These are phyloP conservation scores for Pachycephus smyrnensis DNA, from an alignment of 2,888 invertebrate genomes.

Conservation along the genomic window DNA sequence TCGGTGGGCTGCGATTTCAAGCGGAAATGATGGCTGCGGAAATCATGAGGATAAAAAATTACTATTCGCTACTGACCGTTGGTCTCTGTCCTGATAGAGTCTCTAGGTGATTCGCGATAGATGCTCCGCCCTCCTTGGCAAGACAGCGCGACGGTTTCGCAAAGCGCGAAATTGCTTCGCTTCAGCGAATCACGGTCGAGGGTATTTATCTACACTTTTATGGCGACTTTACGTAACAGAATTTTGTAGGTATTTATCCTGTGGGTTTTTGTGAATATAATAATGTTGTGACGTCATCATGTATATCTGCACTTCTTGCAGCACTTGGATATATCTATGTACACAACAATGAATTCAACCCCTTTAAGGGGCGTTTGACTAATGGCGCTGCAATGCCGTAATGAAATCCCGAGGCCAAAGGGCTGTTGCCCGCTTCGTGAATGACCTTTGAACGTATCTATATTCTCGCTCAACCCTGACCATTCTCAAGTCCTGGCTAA, in stretches of 20 bases:
- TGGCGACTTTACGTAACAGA: background rate
- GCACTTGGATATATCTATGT: background rate
- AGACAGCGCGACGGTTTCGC: background rate
- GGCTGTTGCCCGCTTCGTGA: conserved; percentile 35
- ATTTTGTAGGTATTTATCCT: background rate
- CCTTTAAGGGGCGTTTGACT: conserved; percentile 44
- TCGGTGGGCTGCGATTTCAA: background rate
- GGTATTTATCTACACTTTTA: background rate
- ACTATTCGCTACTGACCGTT: background rate
- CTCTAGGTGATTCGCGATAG: background rate
- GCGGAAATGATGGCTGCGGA: background rate
- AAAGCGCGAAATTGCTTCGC: background rate
- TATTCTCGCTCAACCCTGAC: conserved; percentile 27
- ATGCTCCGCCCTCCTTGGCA: background rate
- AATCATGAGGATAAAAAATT: background rate
- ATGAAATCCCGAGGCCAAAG: conserved; percentile 44
- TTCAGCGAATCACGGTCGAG: background rate
- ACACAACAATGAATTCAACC: background rate
- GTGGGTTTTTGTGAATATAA: background rate
- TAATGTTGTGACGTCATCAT: background rate
- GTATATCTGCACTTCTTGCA: background rate
- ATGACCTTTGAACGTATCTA: conserved; percentile 20
- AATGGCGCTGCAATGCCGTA: conserved; percentile 43
- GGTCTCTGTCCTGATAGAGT: background rate
- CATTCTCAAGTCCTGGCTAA: conserved; percentile 32